Evolutionary conservation across 2,113 vertebrate genomes (phyloP), one percentile per base, ranked within the genome.

Genomic region (Petroica traversi): DNA sequence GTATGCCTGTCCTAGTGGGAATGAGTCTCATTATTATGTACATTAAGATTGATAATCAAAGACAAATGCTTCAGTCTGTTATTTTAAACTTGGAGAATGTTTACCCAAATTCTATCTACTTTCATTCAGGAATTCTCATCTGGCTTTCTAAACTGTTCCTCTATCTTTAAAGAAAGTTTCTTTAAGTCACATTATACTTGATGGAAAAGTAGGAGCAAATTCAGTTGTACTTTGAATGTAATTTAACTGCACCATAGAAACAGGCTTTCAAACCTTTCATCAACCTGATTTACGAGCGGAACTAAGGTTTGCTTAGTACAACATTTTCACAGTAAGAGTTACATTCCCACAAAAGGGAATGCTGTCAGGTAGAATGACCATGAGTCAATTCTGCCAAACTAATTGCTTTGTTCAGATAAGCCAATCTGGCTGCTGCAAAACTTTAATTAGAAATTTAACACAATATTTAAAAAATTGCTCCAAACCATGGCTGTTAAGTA

Each of bases 311-410:
- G 59, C 91, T 93, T 80, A 59, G 75, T 62, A 66, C 34, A 88
- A 81, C 61, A 92, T 93, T 96, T 97, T 92, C 96, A 78, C 92
- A 96, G 92, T 49, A 28, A 92, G 89, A 54, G 86, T 88, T 97
- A 96, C 85, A 81, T 92, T 96, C 80, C 77, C 90, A 93, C 36
- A 49, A 61, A 93, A 90, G 94, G 91, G 66, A 94, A 86, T 61
- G 85, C 96, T 95, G 93, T 94, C 96, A 95, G 88, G 90, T 97
- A 90, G 92, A 96, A 96, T 97, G 95, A 88, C 78, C 89, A 25
- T 89, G 94, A 96, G 82, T 94, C 95, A 95, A 54, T 88, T 67
- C 94, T 88, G 80, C 80, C 78, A 67, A 51, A 46, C n/a, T 23
- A 73, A 43, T 89, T 1, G 17, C 82, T 88, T 78, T 22, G 57